Percentiles rank a stretch among this genome's conserved stretches.
phyloP scores from a whole-genome alignment of 2,888 invertebrate genomes.

The Cephus pygmeus region DNA sequence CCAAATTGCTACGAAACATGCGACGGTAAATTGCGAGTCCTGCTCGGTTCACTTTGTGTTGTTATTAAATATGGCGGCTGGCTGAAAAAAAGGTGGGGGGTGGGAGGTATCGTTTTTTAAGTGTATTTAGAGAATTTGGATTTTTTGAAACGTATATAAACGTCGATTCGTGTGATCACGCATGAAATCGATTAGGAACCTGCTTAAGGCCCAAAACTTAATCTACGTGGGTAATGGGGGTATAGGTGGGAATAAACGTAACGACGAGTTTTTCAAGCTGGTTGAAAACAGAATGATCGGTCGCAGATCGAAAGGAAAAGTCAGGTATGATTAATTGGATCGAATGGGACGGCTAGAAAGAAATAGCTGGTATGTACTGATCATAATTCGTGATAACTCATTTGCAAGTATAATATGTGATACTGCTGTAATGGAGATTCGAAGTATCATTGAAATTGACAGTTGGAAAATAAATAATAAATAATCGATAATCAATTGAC shows the following conservation, averaged over 20 bases:
- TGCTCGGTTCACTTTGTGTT: not conserved
- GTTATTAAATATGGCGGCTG: not conserved
- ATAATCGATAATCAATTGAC: not conserved
- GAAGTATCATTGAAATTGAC: slow-evolving; percentile 3
- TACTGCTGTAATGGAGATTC: not conserved
- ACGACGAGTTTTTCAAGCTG: not conserved
- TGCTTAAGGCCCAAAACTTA: not conserved
- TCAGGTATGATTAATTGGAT: slow-evolving; percentile 16
- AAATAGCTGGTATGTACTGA: slow-evolving; percentile 16
- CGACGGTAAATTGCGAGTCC: not conserved
- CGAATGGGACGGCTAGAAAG: slow-evolving; percentile 12
- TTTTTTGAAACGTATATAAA: not conserved
- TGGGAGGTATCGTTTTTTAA: not conserved
- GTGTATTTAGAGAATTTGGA: not conserved
- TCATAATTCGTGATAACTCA: slow-evolving; percentile 16
- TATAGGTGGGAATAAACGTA: not conserved
- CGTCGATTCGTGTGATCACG: not conserved
- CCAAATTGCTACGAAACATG: not conserved
- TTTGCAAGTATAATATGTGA: slow-evolving; percentile 15
- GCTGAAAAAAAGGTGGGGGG: not conserved
- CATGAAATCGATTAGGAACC: not conserved
- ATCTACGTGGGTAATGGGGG: not conserved
- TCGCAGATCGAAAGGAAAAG: not conserved
- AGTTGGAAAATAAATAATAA: not conserved
- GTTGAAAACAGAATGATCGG: not conserved